Evolutionary conservation across 2,113 vertebrate genomes (phyloP), one percentile per base, ranked within the genome.

Genomic region (Athene noctua): DNA sequence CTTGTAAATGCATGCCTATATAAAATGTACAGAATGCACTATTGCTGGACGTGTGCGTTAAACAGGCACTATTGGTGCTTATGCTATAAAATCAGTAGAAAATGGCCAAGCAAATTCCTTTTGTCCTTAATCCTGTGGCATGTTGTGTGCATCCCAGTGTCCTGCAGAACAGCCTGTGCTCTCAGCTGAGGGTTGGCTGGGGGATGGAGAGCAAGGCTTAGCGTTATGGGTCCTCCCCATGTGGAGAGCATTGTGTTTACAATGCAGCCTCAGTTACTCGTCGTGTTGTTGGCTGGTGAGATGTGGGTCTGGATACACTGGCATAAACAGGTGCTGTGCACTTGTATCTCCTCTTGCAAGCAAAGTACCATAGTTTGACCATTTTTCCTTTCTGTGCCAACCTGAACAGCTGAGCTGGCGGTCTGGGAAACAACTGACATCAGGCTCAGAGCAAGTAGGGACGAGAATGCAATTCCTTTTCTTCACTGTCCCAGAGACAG

Each of bases 221-320:
- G 38, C 0, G 2, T 30, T 46, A 0, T 4, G 42, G 27, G 42
- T 30, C 57, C 75, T 25, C 21, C 16, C 34, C 32, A 13, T 4
- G 25, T 8, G 29, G 29, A 36, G 46, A 81, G 38, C 22, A 4
- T 8, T 15, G 7, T 22, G 58, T 72, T 77, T 27, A 22, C 22
- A 13, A 1, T 30, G 7, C 22, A 42, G 38, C 30, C 71, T 49
- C 21, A 5, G 30, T 20, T 73, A 22, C 30, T 78, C 2, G 0
- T 46, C 32, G 19, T 7, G 19, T 3, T 42, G 29, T 42, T 77
- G 70, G 70, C 63, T 59, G 63, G 8, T 42, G 34, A 23, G 57
- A 65, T 1, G 2, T 49, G 40, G 26, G 22, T 77, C 70, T 65
- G 77, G 57, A 21, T 36, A 7, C 46, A 2, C 14, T 30, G 58